Conservation (phyloP, 2,888 invertebrate species). For the Ferrisia virgata region DNA sequence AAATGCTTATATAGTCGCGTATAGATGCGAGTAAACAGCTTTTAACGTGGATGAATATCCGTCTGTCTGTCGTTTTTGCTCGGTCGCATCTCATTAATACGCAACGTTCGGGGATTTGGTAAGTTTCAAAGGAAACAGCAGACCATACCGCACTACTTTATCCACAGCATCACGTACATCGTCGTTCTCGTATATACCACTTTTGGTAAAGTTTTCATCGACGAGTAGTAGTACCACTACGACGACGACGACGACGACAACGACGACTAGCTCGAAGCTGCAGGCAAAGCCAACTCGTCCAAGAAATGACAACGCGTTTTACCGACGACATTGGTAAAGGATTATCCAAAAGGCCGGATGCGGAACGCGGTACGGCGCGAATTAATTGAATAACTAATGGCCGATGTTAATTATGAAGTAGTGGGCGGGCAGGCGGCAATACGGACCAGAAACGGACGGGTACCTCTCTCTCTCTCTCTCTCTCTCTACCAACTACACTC, state of each 20-base stretch:
- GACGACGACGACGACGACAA: too few relatives aligned
- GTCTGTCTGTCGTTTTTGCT: background rate
- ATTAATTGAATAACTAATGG: slow-evolving; percentile 17
- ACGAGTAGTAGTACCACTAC: too few relatives aligned
- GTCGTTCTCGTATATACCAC: background rate
- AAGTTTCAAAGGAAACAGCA: background rate
- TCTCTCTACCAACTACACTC: too few relatives aligned
- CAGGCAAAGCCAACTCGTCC: background rate
- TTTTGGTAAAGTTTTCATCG: background rate
- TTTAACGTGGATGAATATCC: background rate
- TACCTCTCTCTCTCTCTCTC: too few relatives aligned
- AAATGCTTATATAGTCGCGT: background rate
- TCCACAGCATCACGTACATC: background rate
- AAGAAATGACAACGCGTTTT: background rate
- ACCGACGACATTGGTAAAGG: background rate
- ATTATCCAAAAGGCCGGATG: background rate
- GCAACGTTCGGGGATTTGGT: background rate
- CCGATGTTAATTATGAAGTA: background rate
- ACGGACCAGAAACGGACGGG: too few relatives aligned
- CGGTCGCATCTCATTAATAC: slow-evolving; percentile 9
- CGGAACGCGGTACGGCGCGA: background rate
- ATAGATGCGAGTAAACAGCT: background rate
- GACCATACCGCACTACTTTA: too few relatives aligned
- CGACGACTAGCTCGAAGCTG: too few relatives aligned
- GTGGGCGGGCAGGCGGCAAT: background rate